A percentile compares a stretch with the other conserved stretches of the same genome.
These are phyloP conservation scores for Seriola dumerili DNA, from an alignment of 2,113 vertebrate species.

Conservation along the genomic window DNA sequence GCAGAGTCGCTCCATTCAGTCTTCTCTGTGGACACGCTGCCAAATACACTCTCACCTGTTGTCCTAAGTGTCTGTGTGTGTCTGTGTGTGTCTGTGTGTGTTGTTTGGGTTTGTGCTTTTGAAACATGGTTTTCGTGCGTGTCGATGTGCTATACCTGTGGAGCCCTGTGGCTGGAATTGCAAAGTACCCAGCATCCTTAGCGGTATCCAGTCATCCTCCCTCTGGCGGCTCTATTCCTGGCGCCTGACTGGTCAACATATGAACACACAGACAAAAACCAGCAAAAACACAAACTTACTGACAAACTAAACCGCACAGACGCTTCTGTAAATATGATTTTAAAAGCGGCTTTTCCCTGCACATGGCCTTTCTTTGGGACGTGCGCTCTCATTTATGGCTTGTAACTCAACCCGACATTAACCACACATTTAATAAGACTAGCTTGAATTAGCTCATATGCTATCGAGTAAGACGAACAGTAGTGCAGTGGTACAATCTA, in stretches of 20 bases:
- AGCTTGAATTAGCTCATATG: background rate
- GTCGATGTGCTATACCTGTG: conserved; percentile 48
- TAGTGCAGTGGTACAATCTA: background rate
- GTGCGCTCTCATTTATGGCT: conserved; percentile 8
- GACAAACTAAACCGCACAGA: background rate
- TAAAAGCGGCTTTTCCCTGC: conserved; percentile 11
- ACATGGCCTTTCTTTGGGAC: conserved; percentile 17
- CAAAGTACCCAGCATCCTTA: conserved; percentile 49
- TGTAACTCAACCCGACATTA: conserved; percentile 4
- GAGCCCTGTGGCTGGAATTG: conserved; percentile 30
- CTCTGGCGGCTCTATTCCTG: conserved; percentile 47
- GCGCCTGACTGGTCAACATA: conserved; percentile 35
- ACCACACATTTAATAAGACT: background rate
- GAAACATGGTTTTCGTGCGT: background rate
- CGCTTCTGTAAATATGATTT: conserved; percentile 33
- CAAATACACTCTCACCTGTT: conserved; percentile 38
- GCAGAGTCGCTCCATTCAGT: conserved; percentile 46
- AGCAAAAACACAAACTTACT: background rate
- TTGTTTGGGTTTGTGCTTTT: background rate
- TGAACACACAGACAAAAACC: background rate
- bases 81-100: conserved; percentile 1
- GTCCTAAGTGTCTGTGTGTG: background rate
- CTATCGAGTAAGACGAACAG: background rate
- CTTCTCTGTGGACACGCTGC: conserved; percentile 24
- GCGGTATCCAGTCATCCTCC: conserved; percentile 45